phyloP scores from a whole-genome alignment of 2,888 invertebrate species.

The Meandrusa payeni region DNA sequence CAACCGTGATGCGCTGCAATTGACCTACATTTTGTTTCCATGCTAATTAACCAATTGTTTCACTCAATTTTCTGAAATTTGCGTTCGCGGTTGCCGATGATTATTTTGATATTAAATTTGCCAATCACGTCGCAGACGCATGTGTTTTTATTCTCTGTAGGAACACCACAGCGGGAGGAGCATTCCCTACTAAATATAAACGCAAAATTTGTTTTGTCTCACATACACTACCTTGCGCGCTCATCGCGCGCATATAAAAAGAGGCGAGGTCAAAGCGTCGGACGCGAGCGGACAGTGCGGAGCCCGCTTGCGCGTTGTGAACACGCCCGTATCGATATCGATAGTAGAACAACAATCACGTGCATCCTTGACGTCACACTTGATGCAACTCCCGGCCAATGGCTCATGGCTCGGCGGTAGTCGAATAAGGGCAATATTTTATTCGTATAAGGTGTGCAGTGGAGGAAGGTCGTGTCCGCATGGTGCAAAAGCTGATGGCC shows the following conservation, averaged over 20 bases:
- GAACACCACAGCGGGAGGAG: constrained; percentile 42
- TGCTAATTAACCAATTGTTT: constrained; percentile 43
- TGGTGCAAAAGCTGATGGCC: constrained; percentile 77
- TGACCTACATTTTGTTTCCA: constrained; percentile 52
- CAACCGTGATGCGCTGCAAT: constrained; percentile 46
- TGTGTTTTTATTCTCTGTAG: constrained; percentile 25
- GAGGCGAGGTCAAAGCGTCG: constrained; percentile 71
- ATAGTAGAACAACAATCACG: constrained; percentile 64
- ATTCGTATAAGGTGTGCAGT: constrained; percentile 63
- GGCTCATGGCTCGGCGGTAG: constrained; percentile 68
- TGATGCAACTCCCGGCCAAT: constrained; percentile 71
- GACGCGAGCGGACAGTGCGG: constrained; percentile 63
- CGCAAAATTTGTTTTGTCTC: constrained; percentile 56
- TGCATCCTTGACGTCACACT: constrained; percentile 65
- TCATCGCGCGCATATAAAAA: constrained; percentile 77
- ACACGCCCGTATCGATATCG: constrained; percentile 68
- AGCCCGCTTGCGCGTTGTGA: constrained; percentile 68
- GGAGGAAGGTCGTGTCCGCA: constrained; percentile 69
- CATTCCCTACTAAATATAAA: constrained; percentile 69
- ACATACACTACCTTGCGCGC: constrained; percentile 64
- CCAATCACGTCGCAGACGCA: constrained; percentile 37
- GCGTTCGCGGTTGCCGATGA: not conserved
- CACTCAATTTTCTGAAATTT: not conserved
- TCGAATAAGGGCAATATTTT: constrained; percentile 60
- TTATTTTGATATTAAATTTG: constrained; percentile 26